These are phyloP conservation scores for Bergia sp. DNA, from an alignment of 92 coral and sea anemone genomes.

Conservation along the genomic window DNA sequence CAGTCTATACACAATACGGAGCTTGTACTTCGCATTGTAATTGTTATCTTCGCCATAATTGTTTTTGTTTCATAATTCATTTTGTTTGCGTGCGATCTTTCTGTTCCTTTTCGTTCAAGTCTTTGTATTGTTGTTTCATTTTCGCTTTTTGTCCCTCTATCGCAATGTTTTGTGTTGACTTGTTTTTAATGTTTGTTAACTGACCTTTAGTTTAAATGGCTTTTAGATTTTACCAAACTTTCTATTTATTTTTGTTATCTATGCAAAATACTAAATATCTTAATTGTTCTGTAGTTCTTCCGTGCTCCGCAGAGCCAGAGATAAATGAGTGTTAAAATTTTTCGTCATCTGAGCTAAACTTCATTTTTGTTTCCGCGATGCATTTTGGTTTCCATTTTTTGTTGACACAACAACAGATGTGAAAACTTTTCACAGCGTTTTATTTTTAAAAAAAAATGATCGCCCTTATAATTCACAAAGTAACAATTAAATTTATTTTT, in stretches of 20 bases:
- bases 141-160: background rate
- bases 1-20: background rate
- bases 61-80: constrained; percentile 36
- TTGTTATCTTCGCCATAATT: background rate
- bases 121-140: background rate
- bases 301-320: background rate
- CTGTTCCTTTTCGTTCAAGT: background rate
- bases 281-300: too few species aligned
- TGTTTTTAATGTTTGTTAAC: background rate
- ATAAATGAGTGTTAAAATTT: too few species aligned
- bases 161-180: background rate
- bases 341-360: too few species aligned
- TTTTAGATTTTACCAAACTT: background rate
- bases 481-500: too few species aligned
- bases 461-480: too few species aligned
- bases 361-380: too few species aligned
- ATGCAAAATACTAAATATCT: background rate
- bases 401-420: too few species aligned
- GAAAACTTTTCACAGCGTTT: too few species aligned
- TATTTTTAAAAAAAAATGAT: too few species aligned
- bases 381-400: too few species aligned
- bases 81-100: background rate
- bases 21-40: constrained; percentile 22
- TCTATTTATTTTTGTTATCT: background rate
- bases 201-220: too few species aligned